Base-by-base conservation (phyloP, 2,888 invertebrate species). In the Diarsia brunnea region DNA sequence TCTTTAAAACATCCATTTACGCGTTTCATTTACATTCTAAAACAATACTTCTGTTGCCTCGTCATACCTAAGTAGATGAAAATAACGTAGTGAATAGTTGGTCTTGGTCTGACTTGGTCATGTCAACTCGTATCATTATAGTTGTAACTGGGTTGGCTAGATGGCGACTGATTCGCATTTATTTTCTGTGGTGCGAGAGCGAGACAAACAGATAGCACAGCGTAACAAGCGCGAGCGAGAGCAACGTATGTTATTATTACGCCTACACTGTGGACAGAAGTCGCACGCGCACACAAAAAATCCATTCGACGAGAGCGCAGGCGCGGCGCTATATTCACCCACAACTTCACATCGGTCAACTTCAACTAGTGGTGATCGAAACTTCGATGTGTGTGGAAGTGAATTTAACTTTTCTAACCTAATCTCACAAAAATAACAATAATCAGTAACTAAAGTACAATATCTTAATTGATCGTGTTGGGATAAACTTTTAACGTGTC, bases 341-440 rank as follows among this genome's bases (percentile, higher is more conserved):
- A 96, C 96, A 95, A 96, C 96, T 96, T 96, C 96, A 96, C 94
- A 94, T 92, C 95, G 95, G 94, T 96, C 93, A 95, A 95, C 94
- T 95, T 92, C 95, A 94, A 95, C 95, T 95, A 96, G 96, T 96
- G 95, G 95, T 96, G 95, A 94, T 95, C 94, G 94, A 94, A 96
- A 94, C 96, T 92, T 95, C 93, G 95, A 95, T 95, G 96, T 95
- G 96, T 95, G 96, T 95, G 96, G 96, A 94, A 95, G 96, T 96
- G 96, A 93, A 95, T 95, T 94, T 96, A 96, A 96, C 96, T 95
- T 94, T 93, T 95, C 95, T 96, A 96, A 96, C 96, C 95, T 93
- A 94, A 93, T 95, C 95, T 95, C 95, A 96, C 95, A 94, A 93
- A 93, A 95, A 95, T 96, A 96, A 96, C 95, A 95, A 93, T 95